These are phyloP conservation scores for Caenorhabditis panamensis DNA, from an alignment of 2,888 invertebrate genomes.

Conservation along the genomic window DNA sequence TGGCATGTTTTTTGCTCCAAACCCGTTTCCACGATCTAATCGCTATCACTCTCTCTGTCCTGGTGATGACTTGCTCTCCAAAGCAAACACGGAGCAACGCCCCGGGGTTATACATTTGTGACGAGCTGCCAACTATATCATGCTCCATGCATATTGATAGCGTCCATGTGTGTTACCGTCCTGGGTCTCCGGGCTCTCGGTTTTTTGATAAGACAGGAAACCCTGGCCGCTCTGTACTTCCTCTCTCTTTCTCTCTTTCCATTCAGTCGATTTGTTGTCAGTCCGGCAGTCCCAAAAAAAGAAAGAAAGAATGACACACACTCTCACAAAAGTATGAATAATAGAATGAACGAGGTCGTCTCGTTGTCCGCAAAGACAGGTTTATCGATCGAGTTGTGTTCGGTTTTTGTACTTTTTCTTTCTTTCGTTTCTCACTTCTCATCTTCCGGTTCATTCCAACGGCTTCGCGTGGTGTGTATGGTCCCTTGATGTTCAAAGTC, in stretches of 20 bases:
- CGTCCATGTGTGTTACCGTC: conserved; percentile 18
- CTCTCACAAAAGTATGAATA: conserved; percentile 37
- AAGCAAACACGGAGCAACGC: conserved; percentile 23
- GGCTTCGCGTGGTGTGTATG: not conserved
- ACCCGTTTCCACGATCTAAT: not conserved
- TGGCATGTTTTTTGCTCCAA: not conserved
- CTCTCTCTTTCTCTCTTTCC: too few species aligned
- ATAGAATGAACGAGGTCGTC: conserved; percentile 20
- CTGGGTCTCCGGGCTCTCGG: conserved; percentile 17
- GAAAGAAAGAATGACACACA: conserved; percentile 22
- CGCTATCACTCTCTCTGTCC: conserved; percentile 1
- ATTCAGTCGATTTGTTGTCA: conserved; percentile 27
- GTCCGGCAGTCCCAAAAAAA: conserved; percentile 30
- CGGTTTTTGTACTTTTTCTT: conserved; percentile 12
- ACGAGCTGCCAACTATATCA: conserved; percentile 35
- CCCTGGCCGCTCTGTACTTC: conserved; percentile 27
- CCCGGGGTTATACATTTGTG: conserved; percentile 42
- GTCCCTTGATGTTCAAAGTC: not conserved
- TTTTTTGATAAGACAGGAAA: conserved; percentile 42
- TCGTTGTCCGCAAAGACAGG: conserved; percentile 4
- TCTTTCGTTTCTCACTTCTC: not conserved
- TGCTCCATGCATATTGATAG: conserved; percentile 53
- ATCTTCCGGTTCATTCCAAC: not conserved
- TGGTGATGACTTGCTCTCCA: conserved; percentile 15
- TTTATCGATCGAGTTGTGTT: conserved; percentile 19